Base-by-base conservation (phyloP, 1,140 invertebrate species). In the Philotrypesis tridentata region DNA sequence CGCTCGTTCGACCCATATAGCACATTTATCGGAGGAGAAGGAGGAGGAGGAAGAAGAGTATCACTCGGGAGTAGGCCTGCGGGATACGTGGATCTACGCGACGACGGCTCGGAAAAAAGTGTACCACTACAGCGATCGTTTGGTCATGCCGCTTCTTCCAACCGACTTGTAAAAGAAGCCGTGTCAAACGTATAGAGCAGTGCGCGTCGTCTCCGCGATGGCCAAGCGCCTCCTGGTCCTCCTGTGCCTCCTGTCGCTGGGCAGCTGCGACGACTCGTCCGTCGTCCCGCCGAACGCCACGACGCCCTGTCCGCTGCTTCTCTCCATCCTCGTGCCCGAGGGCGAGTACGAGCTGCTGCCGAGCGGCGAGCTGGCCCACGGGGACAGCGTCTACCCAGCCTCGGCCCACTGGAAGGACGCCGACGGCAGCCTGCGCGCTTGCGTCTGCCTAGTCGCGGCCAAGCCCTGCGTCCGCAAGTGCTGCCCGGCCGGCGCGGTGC, bases 401-500 rank as follows among this genome's bases (percentile, higher is more conserved):
- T 48, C 76, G 0, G 74, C 23, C 9, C 83, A 87, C 43, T 89
- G 84, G 75, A 40, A 43, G 0, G 80, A 86, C 2, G 83, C 68
- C 21, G 85, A 90, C 14, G 40, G 80, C 1, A 87, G 82, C 0
- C 77, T 84, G 1, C 81, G 85, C 8, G 88, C 82, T 5, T 91
- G 90, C 75, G 25, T 85, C 17, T 91, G 89, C 71, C 70, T 85
- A 7, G 12, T 87, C 2, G 27, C 63, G 0, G 60, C 25, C 23
- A 68, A 29, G 31, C 82, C 72, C 0, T 92, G 92, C 33, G 60
- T 93, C 48, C 86, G 89, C 12, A 92, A 90, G 68, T 93, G 92
- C 83, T 93, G 92, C 82, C 77, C 33, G n/a, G 78, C 85, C 29
- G 86, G 88, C 17, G 82, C 92, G 84, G 84, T 90, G 21, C 82